A percentile compares a stretch with the other conserved stretches of the same genome.
These are phyloP conservation scores for Trimorus sp. DNA, from an alignment of 2,888 invertebrate genomes.

Conservation along the genomic window DNA sequence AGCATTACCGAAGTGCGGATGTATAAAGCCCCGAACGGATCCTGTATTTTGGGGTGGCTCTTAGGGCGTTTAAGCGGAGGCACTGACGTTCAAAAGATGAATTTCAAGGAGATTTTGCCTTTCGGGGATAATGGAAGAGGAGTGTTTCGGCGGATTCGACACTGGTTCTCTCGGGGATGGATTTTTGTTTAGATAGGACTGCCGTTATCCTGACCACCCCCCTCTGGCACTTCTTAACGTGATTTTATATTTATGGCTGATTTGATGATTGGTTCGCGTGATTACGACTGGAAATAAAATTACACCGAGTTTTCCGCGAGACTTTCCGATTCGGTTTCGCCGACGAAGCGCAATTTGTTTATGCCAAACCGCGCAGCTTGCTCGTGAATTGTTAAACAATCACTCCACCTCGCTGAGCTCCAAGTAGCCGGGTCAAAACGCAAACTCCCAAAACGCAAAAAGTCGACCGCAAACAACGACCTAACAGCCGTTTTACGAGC, in stretches of 20 bases:
- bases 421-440: no score
- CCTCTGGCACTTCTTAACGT: conserved; percentile 26
- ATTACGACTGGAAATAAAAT: conserved; percentile 24
- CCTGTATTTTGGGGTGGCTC: conserved; percentile 60
- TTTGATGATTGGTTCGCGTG: conserved; percentile 46
- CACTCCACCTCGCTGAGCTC: no score
- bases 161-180: conserved; percentile 43
- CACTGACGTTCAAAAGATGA: conserved; percentile 65
- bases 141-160: conserved; percentile 62
- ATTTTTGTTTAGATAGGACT: conserved; percentile 50
- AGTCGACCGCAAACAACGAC: no score
- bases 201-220: conserved; percentile 6
- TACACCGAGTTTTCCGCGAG: background rate
- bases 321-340: background rate
- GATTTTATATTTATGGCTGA: conserved; percentile 49
- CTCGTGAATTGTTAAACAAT: no score
- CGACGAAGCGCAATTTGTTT: no score
- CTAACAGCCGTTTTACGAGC: no score
- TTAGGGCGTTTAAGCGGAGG: conserved; percentile 60
- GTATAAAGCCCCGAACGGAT: conserved; percentile 61
- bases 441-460: no score
- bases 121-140: conserved; percentile 63
- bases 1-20: conserved; percentile 57
- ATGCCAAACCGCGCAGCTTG: no score
- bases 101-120: conserved; percentile 65